These are phyloP conservation scores for Tupiocoris notatus DNA, from an alignment of 2,888 invertebrate species.

Conservation along the genomic window DNA sequence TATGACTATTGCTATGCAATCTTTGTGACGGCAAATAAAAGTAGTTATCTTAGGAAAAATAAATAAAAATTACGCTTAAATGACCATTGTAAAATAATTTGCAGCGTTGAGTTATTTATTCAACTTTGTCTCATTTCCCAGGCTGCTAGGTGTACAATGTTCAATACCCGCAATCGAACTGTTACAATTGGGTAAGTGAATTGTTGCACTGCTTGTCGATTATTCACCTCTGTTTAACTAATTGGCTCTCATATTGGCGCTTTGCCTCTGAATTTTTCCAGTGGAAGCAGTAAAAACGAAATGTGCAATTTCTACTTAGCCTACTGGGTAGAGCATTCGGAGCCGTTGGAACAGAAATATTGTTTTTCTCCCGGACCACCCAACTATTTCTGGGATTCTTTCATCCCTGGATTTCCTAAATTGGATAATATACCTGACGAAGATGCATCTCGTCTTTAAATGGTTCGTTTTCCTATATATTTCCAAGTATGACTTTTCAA, in stretches of 20 bases:
- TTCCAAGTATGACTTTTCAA: neutral
- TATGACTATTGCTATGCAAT: too few species aligned
- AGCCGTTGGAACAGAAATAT: slow-evolving; percentile 74
- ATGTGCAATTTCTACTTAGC: slow-evolving; percentile 96
- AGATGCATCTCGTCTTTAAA: slow-evolving; percentile 62
- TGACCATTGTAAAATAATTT: too few species aligned
- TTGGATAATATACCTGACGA: slow-evolving; percentile 73
- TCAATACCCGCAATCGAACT: slow-evolving; percentile 63
- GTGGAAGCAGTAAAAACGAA: slow-evolving; percentile 81
- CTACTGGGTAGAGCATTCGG: slow-evolving; percentile 81
- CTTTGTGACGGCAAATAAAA: too few species aligned
- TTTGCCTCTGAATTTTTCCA: too few species aligned
- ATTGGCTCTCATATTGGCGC: too few species aligned
- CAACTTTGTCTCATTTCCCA: too few species aligned
- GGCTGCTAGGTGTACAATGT: slow-evolving; percentile 92
- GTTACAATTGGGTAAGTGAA: slow-evolving; percentile 71
- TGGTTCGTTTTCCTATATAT: neutral
- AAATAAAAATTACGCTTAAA: too few species aligned
- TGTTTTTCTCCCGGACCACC: slow-evolving; percentile 86
- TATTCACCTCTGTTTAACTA: too few species aligned
- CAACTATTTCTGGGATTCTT: slow-evolving; percentile 72
- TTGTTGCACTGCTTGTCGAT: slow-evolving; percentile 40
- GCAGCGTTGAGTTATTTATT: too few species aligned
- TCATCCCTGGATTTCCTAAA: slow-evolving; percentile 54
- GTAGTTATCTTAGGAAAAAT: too few species aligned